Base-by-base conservation (phyloP, 1,140 invertebrate genomes). In the Diachasma alloeum region DNA sequence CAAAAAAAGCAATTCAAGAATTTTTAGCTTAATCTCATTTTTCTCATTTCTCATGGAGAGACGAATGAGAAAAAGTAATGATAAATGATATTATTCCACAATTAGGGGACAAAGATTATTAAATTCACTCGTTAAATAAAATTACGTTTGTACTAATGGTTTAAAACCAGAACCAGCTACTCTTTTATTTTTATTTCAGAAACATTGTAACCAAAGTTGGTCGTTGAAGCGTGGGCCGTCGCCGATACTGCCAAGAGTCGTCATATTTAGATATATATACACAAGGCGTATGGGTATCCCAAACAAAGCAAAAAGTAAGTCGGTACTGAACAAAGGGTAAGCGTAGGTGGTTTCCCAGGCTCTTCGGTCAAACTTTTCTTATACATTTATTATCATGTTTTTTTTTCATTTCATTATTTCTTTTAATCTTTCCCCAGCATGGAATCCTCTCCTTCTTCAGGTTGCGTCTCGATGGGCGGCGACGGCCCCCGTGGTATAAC, bases 301-400 rank as follows among this genome's bases (percentile, higher is more conserved):
- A 67, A 74, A 74, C 39, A 74, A 63, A 67, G 15, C 44, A 69
- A 69, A 75, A 63, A 75, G 19, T 56, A 70, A 15, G 67, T 70
- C 67, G 67, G 67, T 44, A 70, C 67, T 70, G 71, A 74, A 42
- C 76, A 72, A 75, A 79, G 77, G 67, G 63, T 73, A 37, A 76
- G 77, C 77, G 81, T 81, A 80, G 81, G 81, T 76, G 81, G 80
- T 79, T 81, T 81, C 81, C 75, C 81, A 81, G 77, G 79, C 81
- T 75, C 77, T 73, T 72, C 68, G 70, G 71, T 77, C 74, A 67
- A 31, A 70, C 46, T 75, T 56, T 56, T 69, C 59, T 75, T 70
- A 24, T 75, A 70, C 67, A 70, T 75, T 56, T 37, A 70, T 48
- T 75, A 42, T 59, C 56, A 9, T 26, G 13, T 70, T 17, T 44